Evolutionary conservation across 1,140 invertebrate species (phyloP), one percentile per base, ranked within the genome.

Genomic region (Pachypeltis micranthus): DNA sequence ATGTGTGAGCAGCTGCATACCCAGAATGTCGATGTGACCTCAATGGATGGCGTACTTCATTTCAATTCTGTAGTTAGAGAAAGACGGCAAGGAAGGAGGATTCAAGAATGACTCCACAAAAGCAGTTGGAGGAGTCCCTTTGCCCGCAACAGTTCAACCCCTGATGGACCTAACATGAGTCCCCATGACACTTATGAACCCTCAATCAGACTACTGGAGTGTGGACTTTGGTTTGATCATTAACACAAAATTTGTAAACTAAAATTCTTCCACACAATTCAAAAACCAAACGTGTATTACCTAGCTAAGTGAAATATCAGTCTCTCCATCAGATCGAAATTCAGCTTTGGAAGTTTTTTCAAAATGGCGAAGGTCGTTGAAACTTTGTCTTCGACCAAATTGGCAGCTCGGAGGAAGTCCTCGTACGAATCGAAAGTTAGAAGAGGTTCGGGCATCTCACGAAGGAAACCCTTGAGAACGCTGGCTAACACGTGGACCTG

Each of bases 341-440:
- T 95, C 0, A 85, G 79, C 71, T 88, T 87, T 1, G 93, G 93
- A 54, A 98, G 74, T 74, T 93, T 91, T 68, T 91, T 91, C 62
- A 97, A 76, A 67, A 94, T 88, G 24, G 85, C 84, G 71, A 91
- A 91, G 51, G 95, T 77, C 4, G 89, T 92, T 14, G 86, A 81
- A 2, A 93, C 82, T 65, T 89, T 77, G 74, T 96, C 93, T 73
- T 94, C 87, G 19, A 84, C 82, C 19, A 95, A 80, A 72, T 89
- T 88, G 27, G 88, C 85, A 44, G 89, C 90, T 67, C 91, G 81
- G 51, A 96, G 80, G 71, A 97, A 93, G 72, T 96, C 91, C 73
- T 96, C 92, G 73, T 96, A 97, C 47, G 90, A 85, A 68, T 96
- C 92, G 76, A 87, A 95, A 23, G 91, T 96, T 65, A 97, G 77